Evolutionary conservation across 2,888 invertebrate species (phyloP).

Genomic region (Ceraclea dissimilis): DNA sequence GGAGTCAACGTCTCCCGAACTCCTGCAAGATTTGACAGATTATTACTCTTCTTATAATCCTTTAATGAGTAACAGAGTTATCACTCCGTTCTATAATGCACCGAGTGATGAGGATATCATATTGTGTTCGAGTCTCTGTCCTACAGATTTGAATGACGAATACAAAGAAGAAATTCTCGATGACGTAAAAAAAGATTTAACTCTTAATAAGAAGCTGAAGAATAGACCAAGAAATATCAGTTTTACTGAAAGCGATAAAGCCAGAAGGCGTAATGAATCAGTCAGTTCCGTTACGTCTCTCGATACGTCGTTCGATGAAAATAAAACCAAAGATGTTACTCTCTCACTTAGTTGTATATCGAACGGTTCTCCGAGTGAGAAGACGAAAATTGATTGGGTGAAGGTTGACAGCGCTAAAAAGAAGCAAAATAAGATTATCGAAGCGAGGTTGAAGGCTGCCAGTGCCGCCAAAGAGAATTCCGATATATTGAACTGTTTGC

Average conservation of each 20-base stretch:
- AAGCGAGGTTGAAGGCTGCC: constrained; percentile 44
- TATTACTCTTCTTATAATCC: constrained; percentile 59
- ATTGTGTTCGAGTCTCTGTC: constrained; percentile 36
- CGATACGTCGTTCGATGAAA: constrained; percentile 39
- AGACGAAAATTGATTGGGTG: constrained; percentile 35
- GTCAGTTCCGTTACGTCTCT: constrained; percentile 41
- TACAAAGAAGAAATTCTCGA: constrained; percentile 41
- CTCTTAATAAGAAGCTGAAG: constrained; percentile 37
- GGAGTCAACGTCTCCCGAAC: constrained; percentile 53
- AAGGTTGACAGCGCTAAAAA: constrained; percentile 41
- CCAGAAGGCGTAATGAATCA: constrained; percentile 39
- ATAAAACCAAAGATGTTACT: constrained; percentile 13
- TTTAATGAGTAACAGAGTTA: constrained; percentile 53
- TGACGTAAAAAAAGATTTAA: constrained; percentile 44
- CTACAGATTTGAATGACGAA: constrained; percentile 41
- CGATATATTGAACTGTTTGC: constrained; percentile 36
- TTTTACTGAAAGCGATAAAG: constrained; percentile 43
- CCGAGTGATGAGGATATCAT: constrained; percentile 51
- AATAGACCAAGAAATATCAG: constrained; percentile 41
- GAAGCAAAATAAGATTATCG: constrained; percentile 44
- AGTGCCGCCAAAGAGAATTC: constrained; percentile 35
- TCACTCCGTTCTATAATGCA: constrained; percentile 62
- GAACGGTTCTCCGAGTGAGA: constrained; percentile 26
- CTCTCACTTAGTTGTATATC: constrained; percentile 18
- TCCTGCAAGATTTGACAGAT: constrained; percentile 56